Conservation (phyloP, 2,888 invertebrate species). For the Morinoia aosen region DNA sequence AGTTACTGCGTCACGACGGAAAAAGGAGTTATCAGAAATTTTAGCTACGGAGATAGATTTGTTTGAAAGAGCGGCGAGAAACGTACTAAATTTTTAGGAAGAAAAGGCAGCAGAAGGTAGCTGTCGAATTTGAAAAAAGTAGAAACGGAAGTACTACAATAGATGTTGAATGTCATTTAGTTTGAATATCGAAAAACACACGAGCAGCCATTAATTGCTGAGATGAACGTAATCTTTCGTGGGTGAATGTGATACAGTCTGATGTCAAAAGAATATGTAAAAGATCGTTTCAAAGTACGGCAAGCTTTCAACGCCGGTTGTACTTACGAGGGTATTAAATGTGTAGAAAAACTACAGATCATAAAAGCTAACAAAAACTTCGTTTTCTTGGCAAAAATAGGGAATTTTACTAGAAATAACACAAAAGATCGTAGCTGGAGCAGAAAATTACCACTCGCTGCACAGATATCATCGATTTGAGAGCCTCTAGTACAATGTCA, state of each 20-base stretch:
- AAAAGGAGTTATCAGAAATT: no score
- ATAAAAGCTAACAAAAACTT: background rate
- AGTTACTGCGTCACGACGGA: no score
- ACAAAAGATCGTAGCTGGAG: background rate
- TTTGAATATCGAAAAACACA: background rate
- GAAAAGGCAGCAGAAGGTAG: background rate
- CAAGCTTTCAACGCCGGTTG: background rate
- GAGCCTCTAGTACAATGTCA: background rate
- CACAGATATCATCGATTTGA: conserved; percentile 18
- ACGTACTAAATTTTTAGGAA: no score
- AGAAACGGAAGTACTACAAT: background rate
- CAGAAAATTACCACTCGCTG: background rate
- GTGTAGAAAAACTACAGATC: background rate
- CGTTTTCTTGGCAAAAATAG: background rate
- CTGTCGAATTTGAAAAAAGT: background rate
- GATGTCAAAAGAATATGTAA: background rate
- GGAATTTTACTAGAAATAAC: background rate
- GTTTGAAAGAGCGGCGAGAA: no score
- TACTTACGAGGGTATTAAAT: background rate
- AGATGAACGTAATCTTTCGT: background rate
- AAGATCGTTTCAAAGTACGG: background rate
- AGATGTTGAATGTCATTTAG: background rate
- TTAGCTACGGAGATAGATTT: no score
- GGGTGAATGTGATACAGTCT: background rate
- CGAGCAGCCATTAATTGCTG: background rate